Evolutionary conservation across 2,888 invertebrate species (phyloP), one percentile per base, ranked within the genome.

Genomic region (Orchesella flavescens): DNA sequence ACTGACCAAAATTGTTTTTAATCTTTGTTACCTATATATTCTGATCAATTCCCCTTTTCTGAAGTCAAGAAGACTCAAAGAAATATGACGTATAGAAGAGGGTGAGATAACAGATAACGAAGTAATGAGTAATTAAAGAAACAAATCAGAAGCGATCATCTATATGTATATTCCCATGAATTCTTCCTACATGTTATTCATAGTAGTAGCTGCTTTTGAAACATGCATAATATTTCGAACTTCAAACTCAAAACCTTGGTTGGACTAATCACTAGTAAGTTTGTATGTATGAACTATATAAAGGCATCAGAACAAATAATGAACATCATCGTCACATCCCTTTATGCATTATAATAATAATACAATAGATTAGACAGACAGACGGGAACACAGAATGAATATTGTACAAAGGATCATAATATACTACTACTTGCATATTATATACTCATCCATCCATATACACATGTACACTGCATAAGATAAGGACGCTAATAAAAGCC

Each of bases 351-450:
- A 34, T 34, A 34, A 34, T n/a, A n/a, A 44, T 17, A 65, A 17
- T 65, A 65, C 65, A 65, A 65, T 43, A 17, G 17, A 17, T 34
- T 61, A 65, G n/a, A 65, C 23, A 65, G 44, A 44, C 24, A 61
- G 61, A 61, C 34, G 49, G 49, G 49, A 12, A 49, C n/a, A n/a
- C n/a, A 15, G 49, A 57, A 72, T 72, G 72, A 43, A 59, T 69
- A 21, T 49, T 15, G 49, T 55, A 71, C 55, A 15, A 17, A n/a
- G n/a, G 44, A 57, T n/a, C n/a, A 17, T 12, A 21, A 43, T 24
- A 63, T 24, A 24, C n/a, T n/a, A n/a, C n/a, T n/a, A n/a, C 21
- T 44, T 63, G 44, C 44, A 57, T 44, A 21, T 21, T 19, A 21
- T 21, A 44, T 23, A 61, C n/a, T 61, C 43, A 43, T 49, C 49